Conservation (phyloP, 2,797 vertebrate genomes). For the Leucoraja ocellata region DNA sequence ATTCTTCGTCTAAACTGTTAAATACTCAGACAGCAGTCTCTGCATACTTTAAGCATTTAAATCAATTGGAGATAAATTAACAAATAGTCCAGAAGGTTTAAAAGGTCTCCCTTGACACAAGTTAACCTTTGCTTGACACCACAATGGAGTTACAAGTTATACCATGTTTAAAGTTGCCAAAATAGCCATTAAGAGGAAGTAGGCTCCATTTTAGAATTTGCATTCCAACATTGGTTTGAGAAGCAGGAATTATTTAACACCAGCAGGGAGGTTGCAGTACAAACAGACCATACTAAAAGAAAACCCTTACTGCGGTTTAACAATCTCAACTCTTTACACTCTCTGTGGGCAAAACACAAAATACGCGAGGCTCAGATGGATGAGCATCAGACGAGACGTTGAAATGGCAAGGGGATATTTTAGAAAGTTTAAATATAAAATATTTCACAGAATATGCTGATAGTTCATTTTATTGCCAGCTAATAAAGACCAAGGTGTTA, state of each 20-base stretch:
- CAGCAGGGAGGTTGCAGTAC: neutral
- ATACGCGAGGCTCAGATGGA: neutral
- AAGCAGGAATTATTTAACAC: neutral
- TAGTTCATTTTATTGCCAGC: neutral
- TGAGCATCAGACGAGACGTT: neutral
- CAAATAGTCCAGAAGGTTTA: neutral
- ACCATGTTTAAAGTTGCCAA: neutral
- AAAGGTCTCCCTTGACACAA: neutral
- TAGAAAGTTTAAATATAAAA: neutral
- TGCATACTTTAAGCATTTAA: neutral
- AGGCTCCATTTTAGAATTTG: neutral
- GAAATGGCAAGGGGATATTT: neutral
- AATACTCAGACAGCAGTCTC: neutral
- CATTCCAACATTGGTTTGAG: neutral
- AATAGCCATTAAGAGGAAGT: neutral
- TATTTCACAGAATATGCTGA: neutral
- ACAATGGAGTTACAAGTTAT: neutral
- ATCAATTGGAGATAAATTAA: neutral
- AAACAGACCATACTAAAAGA: neutral
- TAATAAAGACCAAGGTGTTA: neutral
- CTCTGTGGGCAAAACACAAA: neutral
- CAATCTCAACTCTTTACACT: neutral
- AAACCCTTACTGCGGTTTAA: neutral
- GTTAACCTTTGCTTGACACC: neutral
- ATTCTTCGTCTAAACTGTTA: too few species aligned